A percentile compares a stretch with the other conserved stretches of the same genome.
These are phyloP conservation scores for Polymixis lichenea DNA, from an alignment of 2,888 invertebrate genomes.

Conservation along the genomic window DNA sequence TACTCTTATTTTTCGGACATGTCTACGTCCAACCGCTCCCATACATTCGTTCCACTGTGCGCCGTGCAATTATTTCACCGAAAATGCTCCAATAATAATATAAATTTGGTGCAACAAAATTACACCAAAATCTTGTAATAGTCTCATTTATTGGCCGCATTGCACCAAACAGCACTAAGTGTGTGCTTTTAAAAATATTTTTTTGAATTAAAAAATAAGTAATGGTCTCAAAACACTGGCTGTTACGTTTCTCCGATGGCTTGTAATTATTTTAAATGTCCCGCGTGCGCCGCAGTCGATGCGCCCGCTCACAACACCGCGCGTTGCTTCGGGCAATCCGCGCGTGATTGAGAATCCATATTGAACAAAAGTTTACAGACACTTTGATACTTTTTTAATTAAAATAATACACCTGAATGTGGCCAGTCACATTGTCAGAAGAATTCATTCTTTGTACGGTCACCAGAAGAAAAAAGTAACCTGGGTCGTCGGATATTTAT, in stretches of 20 bases:
- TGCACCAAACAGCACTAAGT: conserved; percentile 84
- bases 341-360: conserved; percentile 86
- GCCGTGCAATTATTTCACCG: conserved; percentile 62
- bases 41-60: too few relatives aligned
- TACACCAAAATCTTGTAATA: conserved; percentile 78
- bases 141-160: conserved; percentile 81
- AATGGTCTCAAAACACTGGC: conserved; percentile 90
- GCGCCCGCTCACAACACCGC: conserved; percentile 63
- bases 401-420: conserved; percentile 43
- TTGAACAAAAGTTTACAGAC: conserved; percentile 75
- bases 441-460: neutral
- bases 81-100: conserved; percentile 70
- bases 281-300: conserved; percentile 80
- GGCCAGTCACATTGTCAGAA: neutral
- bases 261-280: conserved; percentile 91
- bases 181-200: conserved; percentile 85
- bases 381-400: conserved; percentile 56
- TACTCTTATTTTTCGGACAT: too few relatives aligned
- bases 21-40: too few relatives aligned
- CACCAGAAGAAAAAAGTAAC: too few relatives aligned
- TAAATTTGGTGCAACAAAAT: conserved; percentile 76
- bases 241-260: conserved; percentile 89
- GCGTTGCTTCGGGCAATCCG: conserved; percentile 82
- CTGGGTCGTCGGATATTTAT: too few relatives aligned
- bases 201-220: conserved; percentile 90